Percentiles rank a stretch among this genome's conserved stretches.
These are phyloP conservation scores for Hirudo medicinalis DNA, from an alignment of 1,140 invertebrate species.

Conservation along the genomic window DNA sequence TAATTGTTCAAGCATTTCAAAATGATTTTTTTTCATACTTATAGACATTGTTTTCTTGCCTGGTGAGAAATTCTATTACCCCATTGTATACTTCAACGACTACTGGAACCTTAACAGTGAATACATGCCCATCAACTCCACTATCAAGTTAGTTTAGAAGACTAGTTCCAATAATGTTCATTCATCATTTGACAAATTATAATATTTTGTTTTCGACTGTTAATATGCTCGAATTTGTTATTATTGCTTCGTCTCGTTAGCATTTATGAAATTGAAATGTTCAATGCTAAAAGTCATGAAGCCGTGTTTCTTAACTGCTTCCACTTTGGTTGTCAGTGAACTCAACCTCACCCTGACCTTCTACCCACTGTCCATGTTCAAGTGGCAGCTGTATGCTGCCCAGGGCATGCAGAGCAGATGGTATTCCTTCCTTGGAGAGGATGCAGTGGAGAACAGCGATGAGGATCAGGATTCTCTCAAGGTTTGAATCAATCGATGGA, in stretches of 20 bases:
- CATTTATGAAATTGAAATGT: too few relatives aligned
- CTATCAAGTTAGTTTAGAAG: constrained; percentile 47
- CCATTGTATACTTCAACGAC: constrained; percentile 88
- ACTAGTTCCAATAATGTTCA: background rate
- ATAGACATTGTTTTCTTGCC: constrained; percentile 72
- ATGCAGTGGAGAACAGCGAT: constrained; percentile 56
- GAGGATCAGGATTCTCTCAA: constrained; percentile 93
- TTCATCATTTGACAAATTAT: background rate
- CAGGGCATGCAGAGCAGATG: constrained; percentile 66
- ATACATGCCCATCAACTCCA: constrained; percentile 83
- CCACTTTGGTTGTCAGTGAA: constrained; percentile 28
- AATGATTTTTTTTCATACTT: constrained; percentile 30
- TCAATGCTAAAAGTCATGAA: too few relatives aligned
- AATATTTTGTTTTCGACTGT: too few relatives aligned
- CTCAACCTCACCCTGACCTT: constrained; percentile 62
- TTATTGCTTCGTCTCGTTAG: too few relatives aligned
- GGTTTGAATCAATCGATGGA: constrained; percentile 25
- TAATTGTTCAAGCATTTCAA: background rate
- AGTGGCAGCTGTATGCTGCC: constrained; percentile 89
- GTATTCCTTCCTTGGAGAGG: constrained; percentile 45
- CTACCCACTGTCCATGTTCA: constrained; percentile 83
- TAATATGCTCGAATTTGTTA: too few relatives aligned
- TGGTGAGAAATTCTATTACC: constrained; percentile 69
- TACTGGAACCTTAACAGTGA: constrained; percentile 97
- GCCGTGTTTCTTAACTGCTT: too few relatives aligned